Evolutionary conservation across 2,888 invertebrate species (phyloP).

Genomic region (Lordiphosa fenestrarum): DNA sequence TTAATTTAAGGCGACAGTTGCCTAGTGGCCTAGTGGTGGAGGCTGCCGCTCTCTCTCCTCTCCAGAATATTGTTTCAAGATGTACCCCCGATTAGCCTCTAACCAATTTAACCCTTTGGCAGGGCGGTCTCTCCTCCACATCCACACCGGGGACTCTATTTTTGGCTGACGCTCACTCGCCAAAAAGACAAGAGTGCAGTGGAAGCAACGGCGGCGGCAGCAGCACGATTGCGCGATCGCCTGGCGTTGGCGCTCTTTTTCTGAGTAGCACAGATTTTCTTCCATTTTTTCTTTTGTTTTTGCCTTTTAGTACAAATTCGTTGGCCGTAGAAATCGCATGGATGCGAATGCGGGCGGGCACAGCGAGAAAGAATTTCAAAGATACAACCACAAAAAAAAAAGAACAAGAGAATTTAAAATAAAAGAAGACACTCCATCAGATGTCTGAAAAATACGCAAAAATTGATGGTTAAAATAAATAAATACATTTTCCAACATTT

Average conservation of each 20-base stretch:
- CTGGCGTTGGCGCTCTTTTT: slow-evolving; percentile 7
- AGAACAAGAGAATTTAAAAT: slow-evolving; percentile 11
- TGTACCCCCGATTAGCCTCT: slow-evolving; percentile 44
- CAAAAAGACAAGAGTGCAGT: slow-evolving; percentile 29
- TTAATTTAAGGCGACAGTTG: slow-evolving; percentile 47
- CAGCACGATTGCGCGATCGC: slow-evolving; percentile 31
- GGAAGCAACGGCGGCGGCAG: slow-evolving; percentile 9
- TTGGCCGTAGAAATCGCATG: slow-evolving; percentile 65
- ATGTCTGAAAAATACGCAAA: slow-evolving; percentile 25
- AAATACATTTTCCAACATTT: slow-evolving; percentile 36
- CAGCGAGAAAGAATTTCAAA: slow-evolving; percentile 6
- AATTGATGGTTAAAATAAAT: slow-evolving; percentile 57
- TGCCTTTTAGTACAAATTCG: slow-evolving; percentile 62
- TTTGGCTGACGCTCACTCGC: slow-evolving; percentile 36
- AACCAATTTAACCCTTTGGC: slow-evolving; percentile 51
- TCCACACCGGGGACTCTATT: slow-evolving; percentile 30
- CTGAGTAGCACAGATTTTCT: slow-evolving; percentile 45
- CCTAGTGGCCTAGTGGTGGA: slow-evolving; percentile 9
- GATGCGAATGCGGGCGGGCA: slow-evolving; percentile 37
- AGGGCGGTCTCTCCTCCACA: slow-evolving; percentile 13
- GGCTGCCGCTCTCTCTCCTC: slow-evolving; percentile 12
- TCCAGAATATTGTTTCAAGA: slow-evolving; percentile 22
- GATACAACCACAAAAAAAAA: slow-evolving; percentile 30
- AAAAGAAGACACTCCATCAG: slow-evolving; percentile 27
- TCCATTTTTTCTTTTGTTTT: slow-evolving; percentile 38